Conservation (phyloP, 2,113 vertebrate genomes). For the Aix galericulata region DNA sequence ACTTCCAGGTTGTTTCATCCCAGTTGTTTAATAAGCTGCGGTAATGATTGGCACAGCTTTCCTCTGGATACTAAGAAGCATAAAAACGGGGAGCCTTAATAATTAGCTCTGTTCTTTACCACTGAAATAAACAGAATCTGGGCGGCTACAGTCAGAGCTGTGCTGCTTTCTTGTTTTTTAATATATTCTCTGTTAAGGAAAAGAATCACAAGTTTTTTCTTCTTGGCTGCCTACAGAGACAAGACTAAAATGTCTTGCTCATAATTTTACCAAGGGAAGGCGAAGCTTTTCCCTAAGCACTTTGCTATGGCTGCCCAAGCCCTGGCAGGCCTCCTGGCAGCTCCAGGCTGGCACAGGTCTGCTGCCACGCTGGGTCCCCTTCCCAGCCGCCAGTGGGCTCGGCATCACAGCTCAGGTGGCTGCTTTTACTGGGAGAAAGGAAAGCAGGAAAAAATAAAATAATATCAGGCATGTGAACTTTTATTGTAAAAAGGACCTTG, state of each 20-base stretch:
- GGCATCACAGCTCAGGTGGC: not conserved
- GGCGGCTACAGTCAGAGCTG: not conserved
- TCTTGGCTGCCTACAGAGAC: not conserved
- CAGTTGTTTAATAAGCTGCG: not conserved
- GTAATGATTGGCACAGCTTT: not conserved
- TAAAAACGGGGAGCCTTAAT: not conserved
- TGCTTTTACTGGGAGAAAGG: not conserved
- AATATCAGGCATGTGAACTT: not conserved
- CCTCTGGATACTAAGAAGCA: not conserved
- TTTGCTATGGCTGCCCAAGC: not conserved
- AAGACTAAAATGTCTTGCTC: not conserved
- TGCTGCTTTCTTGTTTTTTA: not conserved
- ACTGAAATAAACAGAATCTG: not conserved
- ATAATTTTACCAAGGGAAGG: not conserved
- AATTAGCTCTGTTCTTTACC: not conserved
- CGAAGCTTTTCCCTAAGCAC: not conserved
- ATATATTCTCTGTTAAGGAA: not conserved
- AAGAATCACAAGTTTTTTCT: not conserved
- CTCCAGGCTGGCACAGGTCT: not conserved
- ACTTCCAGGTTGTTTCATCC: not conserved
- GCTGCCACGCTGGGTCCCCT: not conserved
- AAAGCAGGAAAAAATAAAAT: not conserved
- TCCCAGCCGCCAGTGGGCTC: not conserved
- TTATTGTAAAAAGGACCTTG: not conserved
- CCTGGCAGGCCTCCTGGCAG: not conserved